phyloP scores from a whole-genome alignment of 2,113 vertebrate genomes.

The Prunella himalayana region DNA sequence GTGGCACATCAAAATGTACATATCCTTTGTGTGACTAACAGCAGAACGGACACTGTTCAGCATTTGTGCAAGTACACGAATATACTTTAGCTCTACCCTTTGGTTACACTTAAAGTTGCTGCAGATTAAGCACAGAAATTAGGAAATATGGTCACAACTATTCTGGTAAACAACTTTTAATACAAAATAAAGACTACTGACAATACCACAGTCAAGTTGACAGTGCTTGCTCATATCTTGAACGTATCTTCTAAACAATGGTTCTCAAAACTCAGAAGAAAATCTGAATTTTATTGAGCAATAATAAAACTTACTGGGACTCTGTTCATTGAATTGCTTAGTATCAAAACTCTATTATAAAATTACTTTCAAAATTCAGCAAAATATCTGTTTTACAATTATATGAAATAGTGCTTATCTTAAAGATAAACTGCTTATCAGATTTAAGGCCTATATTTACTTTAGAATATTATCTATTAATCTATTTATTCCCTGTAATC shows the following conservation, averaged over 20 bases:
- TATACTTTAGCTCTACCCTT: neutral
- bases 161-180: neutral
- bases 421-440: neutral
- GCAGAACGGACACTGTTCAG: neutral
- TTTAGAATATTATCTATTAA: neutral
- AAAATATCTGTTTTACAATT: neutral
- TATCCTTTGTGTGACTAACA: neutral
- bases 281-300: neutral
- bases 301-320: neutral
- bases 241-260: neutral
- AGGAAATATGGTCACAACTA: neutral
- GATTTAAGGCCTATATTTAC: neutral
- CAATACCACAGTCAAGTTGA: neutral
- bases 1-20: neutral
- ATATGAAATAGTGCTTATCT: neutral
- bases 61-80: neutral
- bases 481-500: neutral
- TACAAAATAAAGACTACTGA: neutral
- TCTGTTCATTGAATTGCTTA: neutral
- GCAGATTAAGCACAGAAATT: neutral
- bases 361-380: neutral
- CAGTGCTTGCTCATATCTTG: neutral
- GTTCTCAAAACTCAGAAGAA: neutral
- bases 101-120: neutral
- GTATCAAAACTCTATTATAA: neutral